Evolutionary conservation across 1,140 invertebrate species (phyloP).

Genomic region (Zophobas morio): DNA sequence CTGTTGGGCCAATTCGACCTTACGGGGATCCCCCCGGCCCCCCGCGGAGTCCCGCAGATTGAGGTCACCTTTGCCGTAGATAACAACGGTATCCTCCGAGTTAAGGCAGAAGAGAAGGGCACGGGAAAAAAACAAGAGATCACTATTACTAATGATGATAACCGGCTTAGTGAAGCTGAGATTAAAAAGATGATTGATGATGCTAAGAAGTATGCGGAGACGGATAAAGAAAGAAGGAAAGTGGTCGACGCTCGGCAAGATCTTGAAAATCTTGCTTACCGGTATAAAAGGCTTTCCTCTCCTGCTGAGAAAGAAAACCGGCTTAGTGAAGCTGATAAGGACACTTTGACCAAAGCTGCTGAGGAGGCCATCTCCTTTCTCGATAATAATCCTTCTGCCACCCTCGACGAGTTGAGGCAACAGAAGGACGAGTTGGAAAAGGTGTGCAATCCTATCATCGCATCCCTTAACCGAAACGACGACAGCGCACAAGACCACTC

Average conservation of each 20-base stretch:
- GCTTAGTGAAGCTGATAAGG: too few relatives aligned
- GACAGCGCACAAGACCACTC: too few relatives aligned
- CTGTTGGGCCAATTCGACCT: slow-evolving; percentile 96
- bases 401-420: too few relatives aligned
- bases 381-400: too few relatives aligned
- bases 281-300: too few relatives aligned
- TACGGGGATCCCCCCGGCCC: slow-evolving; percentile 97
- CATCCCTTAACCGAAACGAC: too few relatives aligned
- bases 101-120: slow-evolving; percentile 98
- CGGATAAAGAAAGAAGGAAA: slow-evolving; percentile 98
- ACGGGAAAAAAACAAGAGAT: slow-evolving; percentile 99
- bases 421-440: too few relatives aligned
- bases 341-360: too few relatives aligned
- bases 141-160: slow-evolving; percentile 98
- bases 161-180: slow-evolving; percentile 95
- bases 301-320: too few relatives aligned
- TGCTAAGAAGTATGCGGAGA: slow-evolving; percentile 98
- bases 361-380: too few relatives aligned
- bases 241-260: slow-evolving; percentile 95
- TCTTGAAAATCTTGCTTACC: slow-evolving; percentile 98
- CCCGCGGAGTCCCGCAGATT: slow-evolving; percentile 98
- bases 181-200: slow-evolving; percentile 99
- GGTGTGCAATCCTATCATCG: too few relatives aligned
- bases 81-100: slow-evolving; percentile 93
- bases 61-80: slow-evolving; percentile 99